Percentiles rank a stretch among this genome's conserved stretches.
Conservation (phyloP, 2,888 invertebrate genomes). For the Cheilosia urbana region DNA sequence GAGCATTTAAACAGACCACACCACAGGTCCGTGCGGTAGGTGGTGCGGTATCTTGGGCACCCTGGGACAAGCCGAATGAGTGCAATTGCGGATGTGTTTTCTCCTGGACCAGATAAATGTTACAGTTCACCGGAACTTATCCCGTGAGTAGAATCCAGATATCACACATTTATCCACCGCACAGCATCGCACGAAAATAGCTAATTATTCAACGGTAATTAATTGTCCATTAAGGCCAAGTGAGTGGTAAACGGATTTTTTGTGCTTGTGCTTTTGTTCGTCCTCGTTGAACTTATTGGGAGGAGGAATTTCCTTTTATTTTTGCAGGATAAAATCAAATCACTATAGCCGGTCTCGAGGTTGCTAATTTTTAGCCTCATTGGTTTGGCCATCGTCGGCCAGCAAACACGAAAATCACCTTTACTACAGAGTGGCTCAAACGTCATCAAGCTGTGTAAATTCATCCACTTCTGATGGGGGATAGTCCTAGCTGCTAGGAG, state of each 20-base stretch:
- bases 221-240: constrained; percentile 73
- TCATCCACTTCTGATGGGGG: neutral
- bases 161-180: constrained; percentile 65
- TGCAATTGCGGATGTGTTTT: constrained; percentile 67
- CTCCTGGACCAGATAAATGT: constrained; percentile 52
- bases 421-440: constrained; percentile 2
- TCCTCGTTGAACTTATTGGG: constrained; percentile 20
- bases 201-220: constrained; percentile 75
- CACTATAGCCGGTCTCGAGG: constrained; percentile 3
- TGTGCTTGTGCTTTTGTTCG: neutral
- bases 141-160: constrained; percentile 61
- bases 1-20: constrained; percentile 68
- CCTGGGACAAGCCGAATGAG: constrained; percentile 42
- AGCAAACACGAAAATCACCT: constrained; percentile 63
- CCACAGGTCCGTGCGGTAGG: constrained; percentile 6
- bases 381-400: constrained; percentile 59
- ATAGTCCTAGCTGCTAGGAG: neutral
- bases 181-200: constrained; percentile 70
- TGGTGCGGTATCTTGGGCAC: constrained; percentile 34
- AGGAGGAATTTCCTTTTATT: neutral
- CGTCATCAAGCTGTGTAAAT: constrained; percentile 55
- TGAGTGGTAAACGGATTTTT: constrained; percentile 28
- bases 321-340: constrained; percentile 41
- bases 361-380: constrained; percentile 62
- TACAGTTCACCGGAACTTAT: constrained; percentile 50